These are phyloP conservation scores for Pelobates fuscus DNA, from an alignment of 2,113 vertebrate genomes.

Conservation along the genomic window DNA sequence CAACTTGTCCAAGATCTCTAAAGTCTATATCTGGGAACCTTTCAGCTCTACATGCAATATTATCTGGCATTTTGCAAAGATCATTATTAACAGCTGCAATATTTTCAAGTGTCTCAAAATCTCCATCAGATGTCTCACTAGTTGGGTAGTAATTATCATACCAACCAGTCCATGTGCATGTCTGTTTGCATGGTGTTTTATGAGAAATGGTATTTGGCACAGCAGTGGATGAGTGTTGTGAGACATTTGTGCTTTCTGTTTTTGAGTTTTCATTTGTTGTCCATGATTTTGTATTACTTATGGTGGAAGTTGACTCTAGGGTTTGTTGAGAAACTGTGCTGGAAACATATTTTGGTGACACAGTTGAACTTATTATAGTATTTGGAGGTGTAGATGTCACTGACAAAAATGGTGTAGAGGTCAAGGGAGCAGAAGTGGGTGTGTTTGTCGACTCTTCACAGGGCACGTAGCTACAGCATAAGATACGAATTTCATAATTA, in stretches of 20 bases:
- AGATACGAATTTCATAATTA: conserved; percentile 66
- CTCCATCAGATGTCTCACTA: too few species aligned
- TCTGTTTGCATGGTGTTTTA: conserved; percentile 15
- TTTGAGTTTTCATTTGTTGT: background rate
- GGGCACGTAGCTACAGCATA: conserved; percentile 61
- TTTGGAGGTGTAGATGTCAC: background rate
- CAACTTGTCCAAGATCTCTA: conserved; percentile 54
- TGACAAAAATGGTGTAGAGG: background rate
- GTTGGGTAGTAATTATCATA: conserved; percentile 59
- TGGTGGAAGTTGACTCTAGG: background rate
- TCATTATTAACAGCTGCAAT: conserved; percentile 53
- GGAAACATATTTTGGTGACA: background rate
- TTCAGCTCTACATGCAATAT: conserved; percentile 61
- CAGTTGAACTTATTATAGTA: background rate
- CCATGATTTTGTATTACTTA: background rate
- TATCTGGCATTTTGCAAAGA: conserved; percentile 50
- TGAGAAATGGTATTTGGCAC: background rate
- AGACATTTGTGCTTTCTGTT: background rate
- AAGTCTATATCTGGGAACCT: conserved; percentile 33
- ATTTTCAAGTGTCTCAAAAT: conserved; percentile 62
- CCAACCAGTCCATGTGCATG: too few species aligned
- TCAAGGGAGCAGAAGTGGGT: background rate
- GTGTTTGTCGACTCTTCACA: conserved; percentile 49
- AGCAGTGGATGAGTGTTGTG: background rate
- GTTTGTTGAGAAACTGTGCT: too few species aligned